These are phyloP conservation scores for Plectropomus leopardus DNA, from an alignment of 2,113 vertebrate genomes.

Conservation along the genomic window DNA sequence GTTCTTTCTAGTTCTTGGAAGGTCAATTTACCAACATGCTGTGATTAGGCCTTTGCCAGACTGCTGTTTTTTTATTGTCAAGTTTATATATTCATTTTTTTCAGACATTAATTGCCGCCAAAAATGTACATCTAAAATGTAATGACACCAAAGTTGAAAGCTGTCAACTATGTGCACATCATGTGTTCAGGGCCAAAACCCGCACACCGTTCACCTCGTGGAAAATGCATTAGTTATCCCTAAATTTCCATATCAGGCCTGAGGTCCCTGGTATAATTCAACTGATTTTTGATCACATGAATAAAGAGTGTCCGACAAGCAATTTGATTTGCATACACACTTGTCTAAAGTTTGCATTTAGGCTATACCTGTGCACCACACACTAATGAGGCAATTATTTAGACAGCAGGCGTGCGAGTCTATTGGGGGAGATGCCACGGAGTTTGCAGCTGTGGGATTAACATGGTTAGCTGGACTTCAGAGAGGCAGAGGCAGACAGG, in stretches of 20 bases:
- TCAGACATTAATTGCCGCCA: conserved; percentile 3
- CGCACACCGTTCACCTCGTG: conserved; percentile 60
- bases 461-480: conserved; percentile 80
- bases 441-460: conserved; percentile 70
- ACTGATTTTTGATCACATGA: conserved; percentile 76
- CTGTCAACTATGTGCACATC: conserved; percentile 60
- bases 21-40: conserved; percentile 25
- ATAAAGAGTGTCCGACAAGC: conserved; percentile 79
- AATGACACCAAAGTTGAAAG: conserved; percentile 56
- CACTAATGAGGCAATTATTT: conserved; percentile 86
- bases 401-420: conserved; percentile 72
- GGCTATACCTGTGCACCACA: conserved; percentile 76
- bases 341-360: conserved; percentile 77
- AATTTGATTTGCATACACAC: conserved; percentile 78
- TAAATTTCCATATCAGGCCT: conserved; percentile 73
- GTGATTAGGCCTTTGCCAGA: conserved; percentile 21
- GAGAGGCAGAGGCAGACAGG: conserved; percentile 73
- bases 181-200: conserved; percentile 57
- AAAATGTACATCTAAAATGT: conserved; percentile 23
- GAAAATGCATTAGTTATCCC: conserved; percentile 73
- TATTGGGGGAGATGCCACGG: conserved; percentile 59
- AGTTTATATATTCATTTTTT: conserved; percentile 4
- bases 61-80: background rate
- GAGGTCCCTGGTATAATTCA: conserved; percentile 64
- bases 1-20: conserved; percentile 10